Base-by-base conservation (phyloP, 2,113 vertebrate species). In the Ctenomys sociabilis region DNA sequence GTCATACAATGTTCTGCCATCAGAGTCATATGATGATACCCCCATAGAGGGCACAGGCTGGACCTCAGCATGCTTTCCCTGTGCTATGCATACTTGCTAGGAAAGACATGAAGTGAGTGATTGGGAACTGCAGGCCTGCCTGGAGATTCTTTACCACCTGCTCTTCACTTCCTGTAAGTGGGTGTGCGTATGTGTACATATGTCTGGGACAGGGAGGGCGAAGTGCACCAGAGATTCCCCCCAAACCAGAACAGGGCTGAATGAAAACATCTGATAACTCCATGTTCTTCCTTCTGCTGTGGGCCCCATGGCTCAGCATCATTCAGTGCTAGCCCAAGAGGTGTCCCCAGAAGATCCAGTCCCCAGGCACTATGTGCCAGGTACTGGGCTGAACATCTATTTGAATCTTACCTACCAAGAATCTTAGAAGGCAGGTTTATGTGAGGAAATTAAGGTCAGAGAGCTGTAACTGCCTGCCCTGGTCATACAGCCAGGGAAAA, bases 131-230 rank as follows among this genome's bases (percentile, higher is more conserved):
- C 6, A 26, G 86, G 49, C 82, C 88, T 45, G 80, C 92, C 94
- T 78, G 1, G 80, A 93, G 73, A 57, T n/a, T 57, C 64, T 37
- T 83, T 17, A 24, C 89, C 95, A 93, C 84, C 91, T 93, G 95
- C 83, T 83, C 75, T 77, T 30, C 0, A 3, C 32, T 94, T 96
- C 94, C 95, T 93, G 59, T 49, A 14, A 0, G 54, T 94, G 95
- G 88, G 81, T 30, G 94, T 78, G 80, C 68, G 0, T 26, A 66
- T 43, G 28, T 32, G 24, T 4, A 32, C 43, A 8, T 64, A 32
- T 84, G 77, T 81, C 72, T 90, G 54, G 64, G 66, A 63, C 45
- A 49, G 45, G 54, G 78, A 96, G 73, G 54, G 63, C 37, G 83
- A 86, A 45, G 32, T 68, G 49, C 63, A 64, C 73, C 75, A 57